A percentile compares a stretch with the other conserved stretches of the same genome.
Evolutionary conservation across 2,113 vertebrate species (phyloP).

Genomic region (Notechis scutatus): DNA sequence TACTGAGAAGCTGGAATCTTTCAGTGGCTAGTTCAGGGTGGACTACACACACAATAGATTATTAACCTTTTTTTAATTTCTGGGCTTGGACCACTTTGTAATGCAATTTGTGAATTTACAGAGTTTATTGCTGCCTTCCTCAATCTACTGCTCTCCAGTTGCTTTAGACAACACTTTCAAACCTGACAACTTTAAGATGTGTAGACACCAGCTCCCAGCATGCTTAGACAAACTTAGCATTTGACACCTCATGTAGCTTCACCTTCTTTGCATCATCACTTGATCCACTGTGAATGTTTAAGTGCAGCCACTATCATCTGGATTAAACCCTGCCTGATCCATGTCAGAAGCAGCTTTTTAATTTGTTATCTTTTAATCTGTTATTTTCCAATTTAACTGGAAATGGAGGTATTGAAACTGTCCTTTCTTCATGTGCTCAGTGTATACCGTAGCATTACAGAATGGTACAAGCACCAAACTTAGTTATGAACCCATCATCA

Average conservation of each 20-base stretch:
- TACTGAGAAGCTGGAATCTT: not conserved
- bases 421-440: not conserved
- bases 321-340: not conserved
- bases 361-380: not conserved
- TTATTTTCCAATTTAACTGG: not conserved
- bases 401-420: not conserved
- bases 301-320: not conserved
- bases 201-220: not conserved
- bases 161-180: not conserved
- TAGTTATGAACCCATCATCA: not conserved
- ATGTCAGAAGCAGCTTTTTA: not conserved
- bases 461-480: not conserved
- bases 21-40: not conserved
- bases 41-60: not conserved
- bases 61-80: not conserved
- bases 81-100: not conserved
- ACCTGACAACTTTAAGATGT: not conserved
- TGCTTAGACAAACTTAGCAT: not conserved
- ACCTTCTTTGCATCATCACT: not conserved
- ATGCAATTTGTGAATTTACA: not conserved
- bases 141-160: not conserved
- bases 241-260: not conserved
- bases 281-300: not conserved
- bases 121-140: not conserved
- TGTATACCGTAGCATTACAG: not conserved